Evolutionary conservation across 2,888 invertebrate species (phyloP).

Genomic region (Parasteatoda lunata): DNA sequence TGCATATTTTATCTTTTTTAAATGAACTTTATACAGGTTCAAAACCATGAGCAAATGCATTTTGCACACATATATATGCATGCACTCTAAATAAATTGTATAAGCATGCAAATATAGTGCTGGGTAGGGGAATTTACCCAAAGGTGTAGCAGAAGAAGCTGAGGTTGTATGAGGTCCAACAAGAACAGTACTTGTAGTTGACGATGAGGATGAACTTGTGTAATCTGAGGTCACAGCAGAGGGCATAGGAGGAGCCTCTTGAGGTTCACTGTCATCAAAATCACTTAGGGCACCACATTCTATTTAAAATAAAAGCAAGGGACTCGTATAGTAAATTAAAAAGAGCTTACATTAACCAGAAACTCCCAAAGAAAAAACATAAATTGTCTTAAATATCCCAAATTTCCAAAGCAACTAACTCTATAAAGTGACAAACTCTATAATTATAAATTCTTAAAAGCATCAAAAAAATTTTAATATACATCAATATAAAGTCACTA

Average conservation of each 20-base stretch:
- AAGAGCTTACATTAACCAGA: background rate
- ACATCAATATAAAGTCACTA: too few relatives aligned
- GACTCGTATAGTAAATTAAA: too few relatives aligned
- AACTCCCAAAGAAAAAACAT: background rate
- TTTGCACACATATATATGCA: too few relatives aligned
- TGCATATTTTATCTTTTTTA: too few relatives aligned
- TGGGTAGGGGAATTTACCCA: constrained; percentile 6
- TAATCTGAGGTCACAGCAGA: constrained; percentile 46
- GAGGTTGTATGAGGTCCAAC: constrained; percentile 42
- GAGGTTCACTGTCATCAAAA: constrained; percentile 45
- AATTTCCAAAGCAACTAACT: background rate
- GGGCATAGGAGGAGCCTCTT: constrained; percentile 29
- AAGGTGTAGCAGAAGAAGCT: constrained; percentile 27
- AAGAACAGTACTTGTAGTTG: constrained; percentile 52
- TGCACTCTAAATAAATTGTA: too few relatives aligned
- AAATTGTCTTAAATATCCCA: background rate
- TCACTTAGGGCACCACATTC: constrained; percentile 58
- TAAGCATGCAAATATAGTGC: too few relatives aligned
- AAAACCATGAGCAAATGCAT: too few relatives aligned
- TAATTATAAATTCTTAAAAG: background rate
- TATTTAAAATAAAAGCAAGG: constrained; percentile 1
- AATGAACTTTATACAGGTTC: too few relatives aligned
- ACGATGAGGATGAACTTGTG: constrained; percentile 63
- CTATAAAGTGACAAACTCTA: too few relatives aligned
- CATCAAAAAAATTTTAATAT: background rate